Conservation (phyloP, 2,113 vertebrate species). For the Corythornis vintsioides region DNA sequence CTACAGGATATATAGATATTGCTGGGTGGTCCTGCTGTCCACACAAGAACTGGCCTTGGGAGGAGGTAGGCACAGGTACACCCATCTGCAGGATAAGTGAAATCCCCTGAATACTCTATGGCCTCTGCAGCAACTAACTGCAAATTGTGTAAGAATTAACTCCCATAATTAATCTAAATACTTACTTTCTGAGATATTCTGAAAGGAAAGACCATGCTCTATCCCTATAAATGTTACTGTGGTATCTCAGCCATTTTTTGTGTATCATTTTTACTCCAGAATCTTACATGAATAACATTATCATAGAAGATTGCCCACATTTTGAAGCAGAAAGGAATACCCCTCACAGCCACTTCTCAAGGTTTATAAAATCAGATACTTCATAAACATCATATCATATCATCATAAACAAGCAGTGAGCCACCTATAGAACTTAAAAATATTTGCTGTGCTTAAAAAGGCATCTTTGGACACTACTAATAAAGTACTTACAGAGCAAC, state of each 20-base stretch:
- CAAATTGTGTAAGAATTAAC: background rate
- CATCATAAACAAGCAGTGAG: background rate
- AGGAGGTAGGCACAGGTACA: background rate
- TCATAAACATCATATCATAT: background rate
- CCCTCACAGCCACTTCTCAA: background rate
- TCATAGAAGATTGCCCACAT: background rate
- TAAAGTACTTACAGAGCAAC: background rate
- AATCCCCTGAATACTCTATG: background rate
- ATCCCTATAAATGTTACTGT: background rate
- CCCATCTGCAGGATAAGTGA: background rate
- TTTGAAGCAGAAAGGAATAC: background rate
- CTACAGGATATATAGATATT: background rate
- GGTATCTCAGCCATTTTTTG: background rate
- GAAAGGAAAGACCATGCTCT: background rate
- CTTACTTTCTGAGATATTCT: background rate
- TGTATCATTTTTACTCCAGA: background rate
- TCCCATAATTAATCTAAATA: background rate
- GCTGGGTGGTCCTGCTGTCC: background rate
- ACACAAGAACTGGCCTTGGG: background rate
- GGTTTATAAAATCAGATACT: background rate
- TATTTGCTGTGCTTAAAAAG: background rate
- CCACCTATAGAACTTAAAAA: background rate
- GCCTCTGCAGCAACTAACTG: background rate
- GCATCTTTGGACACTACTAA: background rate
- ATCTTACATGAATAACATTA: background rate